Base-by-base conservation (phyloP, 1,140 invertebrate species). In the Drosophila burlai region DNA sequence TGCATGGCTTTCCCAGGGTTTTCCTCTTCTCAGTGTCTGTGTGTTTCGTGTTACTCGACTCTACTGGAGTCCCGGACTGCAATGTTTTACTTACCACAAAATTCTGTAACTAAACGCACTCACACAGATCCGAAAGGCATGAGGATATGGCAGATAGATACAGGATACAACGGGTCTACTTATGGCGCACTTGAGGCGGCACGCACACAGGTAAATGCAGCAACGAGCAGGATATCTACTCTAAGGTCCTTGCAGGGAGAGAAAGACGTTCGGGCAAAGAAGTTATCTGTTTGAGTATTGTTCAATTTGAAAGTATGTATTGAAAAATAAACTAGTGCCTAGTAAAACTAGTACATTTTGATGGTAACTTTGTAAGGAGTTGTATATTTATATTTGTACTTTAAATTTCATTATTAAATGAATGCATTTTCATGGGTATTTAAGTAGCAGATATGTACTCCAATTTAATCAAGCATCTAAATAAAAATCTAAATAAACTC, bases 41-140 rank as follows among this genome's bases (percentile, higher is more conserved):
- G 67, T 64, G 50, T 49, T 74, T 68, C 64, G 57, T 77, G 77
- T 68, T 58, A 79, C 50, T 79, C 54, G 71, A 38, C 34, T 55
- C 52, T 15, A 31, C 26, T 18, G 47, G 15, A 50, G 24, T 29
- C 26, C 34, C 18, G 64, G 69, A 60, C 76, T 66, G 79, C 80
- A 86, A 87, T 87, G 83, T 87, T 86, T 87, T 87, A 86, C 83
- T 87, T 89, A 83, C 83, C 83, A 89, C 83, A 87, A 87, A 83
- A 87, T 80, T 69, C 80, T 87, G 83, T 87, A 87, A 87, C 83
- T 83, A 89, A 83, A 89, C 84, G 77, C 84, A 38, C 29, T 40
- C 26, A 46, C 34, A 26, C 16, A n/a, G 64, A 29, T 21, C 15
- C 16, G 24, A 16, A 11, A 15, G 46, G 36, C 21, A 47, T 8